Evolutionary conservation across 2,797 vertebrate species (phyloP), one percentile per base, ranked within the genome.

Genomic region (Geotrypetes seraphini): DNA sequence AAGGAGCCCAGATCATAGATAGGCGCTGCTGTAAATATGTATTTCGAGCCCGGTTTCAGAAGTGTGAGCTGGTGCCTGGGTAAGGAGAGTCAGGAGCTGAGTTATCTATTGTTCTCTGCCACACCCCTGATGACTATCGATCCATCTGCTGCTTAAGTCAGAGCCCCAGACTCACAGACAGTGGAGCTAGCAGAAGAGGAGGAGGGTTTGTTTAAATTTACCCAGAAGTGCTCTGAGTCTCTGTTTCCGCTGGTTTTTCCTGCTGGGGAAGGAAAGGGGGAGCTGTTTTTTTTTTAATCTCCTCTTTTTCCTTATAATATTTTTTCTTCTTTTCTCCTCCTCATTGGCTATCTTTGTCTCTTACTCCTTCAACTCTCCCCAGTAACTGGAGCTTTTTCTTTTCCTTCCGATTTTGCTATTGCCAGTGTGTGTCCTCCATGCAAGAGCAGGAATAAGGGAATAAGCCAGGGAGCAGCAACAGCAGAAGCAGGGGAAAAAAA

Each of bases 241-340:
- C 57, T 47, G 71, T 60, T 79, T 81, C 72, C 70, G 72, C 64
- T 53, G 64, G 62, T n/a, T n/a, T n/a, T n/a, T n/a, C n/a, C n/a
- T n/a, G n/a, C n/a, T n/a, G n/a, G n/a, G n/a, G n/a, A n/a, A n/a
- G n/a, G n/a, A n/a, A n/a, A n/a, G n/a, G n/a, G n/a, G n/a, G n/a
- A n/a, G n/a, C n/a, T n/a, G 57, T 79, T 60, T 66, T 47, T 35
- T 23, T 42, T 47, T 45, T n/a, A n/a, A n/a, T 35, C 39, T 50
- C 47, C 41, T 42, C 53, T 53, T 40, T n/a, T 22, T 28, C 36
- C 29, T 52, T 39, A 43, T 55, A 34, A 48, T 60, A 28, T 59
- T 36, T 16, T 36, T 22, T 17, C 36, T 34, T 11, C 46, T 34
- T 16, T 43, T 40, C 47, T 22, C 40, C 52, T 28, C 56, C 57